These are phyloP conservation scores for Rhadina sibilatrix DNA, from an alignment of 2,113 vertebrate genomes.

Conservation along the genomic window DNA sequence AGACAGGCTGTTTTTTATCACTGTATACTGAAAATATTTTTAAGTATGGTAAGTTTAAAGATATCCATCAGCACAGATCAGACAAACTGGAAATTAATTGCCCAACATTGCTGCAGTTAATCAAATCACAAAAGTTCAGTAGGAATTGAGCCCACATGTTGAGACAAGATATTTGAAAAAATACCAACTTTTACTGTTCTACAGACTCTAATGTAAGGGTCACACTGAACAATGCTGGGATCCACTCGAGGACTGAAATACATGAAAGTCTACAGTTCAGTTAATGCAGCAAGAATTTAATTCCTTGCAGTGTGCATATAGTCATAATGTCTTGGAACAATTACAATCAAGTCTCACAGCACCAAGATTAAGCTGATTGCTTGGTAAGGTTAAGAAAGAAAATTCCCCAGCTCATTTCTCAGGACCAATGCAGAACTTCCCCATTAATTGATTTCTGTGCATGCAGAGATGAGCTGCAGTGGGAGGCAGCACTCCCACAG, in stretches of 20 bases:
- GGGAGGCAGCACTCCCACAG: background rate
- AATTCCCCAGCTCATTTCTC: background rate
- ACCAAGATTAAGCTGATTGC: background rate
- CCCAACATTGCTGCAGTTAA: background rate
- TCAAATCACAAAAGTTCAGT: background rate
- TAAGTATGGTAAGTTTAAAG: background rate
- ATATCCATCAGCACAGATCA: background rate
- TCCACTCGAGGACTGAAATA: background rate
- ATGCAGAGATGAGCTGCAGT: background rate
- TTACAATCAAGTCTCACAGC: background rate
- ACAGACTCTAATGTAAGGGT: background rate
- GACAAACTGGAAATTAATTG: background rate
- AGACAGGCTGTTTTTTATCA: background rate
- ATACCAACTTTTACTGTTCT: background rate
- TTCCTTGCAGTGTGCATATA: background rate
- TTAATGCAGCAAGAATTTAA: background rate
- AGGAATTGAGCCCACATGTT: background rate
- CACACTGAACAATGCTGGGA: background rate
- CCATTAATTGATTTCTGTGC: background rate
- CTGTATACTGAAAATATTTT: background rate
- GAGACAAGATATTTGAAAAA: background rate
- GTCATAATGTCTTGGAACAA: background rate
- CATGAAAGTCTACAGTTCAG: background rate
- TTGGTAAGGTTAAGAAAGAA: background rate
- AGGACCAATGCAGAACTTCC: background rate